Evolutionary conservation across 2,888 invertebrate species (phyloP).

Genomic region (Oligia latruncula): DNA sequence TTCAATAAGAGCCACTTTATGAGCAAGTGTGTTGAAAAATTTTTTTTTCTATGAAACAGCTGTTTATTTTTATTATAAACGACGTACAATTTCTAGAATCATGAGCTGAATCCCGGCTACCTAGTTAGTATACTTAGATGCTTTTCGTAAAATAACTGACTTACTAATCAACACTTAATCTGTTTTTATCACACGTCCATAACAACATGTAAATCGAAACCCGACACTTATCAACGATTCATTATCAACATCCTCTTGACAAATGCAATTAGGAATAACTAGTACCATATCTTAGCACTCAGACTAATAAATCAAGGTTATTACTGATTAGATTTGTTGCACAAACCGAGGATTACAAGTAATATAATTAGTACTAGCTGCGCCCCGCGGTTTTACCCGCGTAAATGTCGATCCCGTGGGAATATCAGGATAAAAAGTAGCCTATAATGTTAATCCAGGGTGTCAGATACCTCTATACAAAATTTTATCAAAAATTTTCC

Average conservation of each 20-base stretch:
- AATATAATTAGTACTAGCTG: background rate
- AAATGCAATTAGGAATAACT: constrained; percentile 36
- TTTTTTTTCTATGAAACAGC: no score
- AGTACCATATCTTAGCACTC: constrained; percentile 25
- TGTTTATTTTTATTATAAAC: no score
- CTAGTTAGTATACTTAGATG: background rate
- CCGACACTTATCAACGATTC: constrained; percentile 25
- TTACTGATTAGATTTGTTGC: constrained; percentile 42
- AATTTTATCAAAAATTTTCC: no score
- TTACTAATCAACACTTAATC: constrained; percentile 5
- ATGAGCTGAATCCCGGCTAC: no score
- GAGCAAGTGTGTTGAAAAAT: no score
- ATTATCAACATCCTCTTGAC: constrained; percentile 36
- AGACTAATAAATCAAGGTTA: constrained; percentile 50
- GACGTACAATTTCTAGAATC: no score
- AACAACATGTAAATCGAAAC: constrained; percentile 17
- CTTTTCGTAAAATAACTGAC: background rate
- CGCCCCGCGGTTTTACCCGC: no score
- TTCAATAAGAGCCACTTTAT: no score
- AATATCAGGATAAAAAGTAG: no score
- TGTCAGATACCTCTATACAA: no score
- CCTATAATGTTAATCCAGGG: no score
- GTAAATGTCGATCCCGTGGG: no score
- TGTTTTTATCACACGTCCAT: constrained; percentile 19
- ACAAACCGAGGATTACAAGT: constrained; percentile 28